Conservation (phyloP, 2,113 vertebrate species). For the Azemiops feae region DNA sequence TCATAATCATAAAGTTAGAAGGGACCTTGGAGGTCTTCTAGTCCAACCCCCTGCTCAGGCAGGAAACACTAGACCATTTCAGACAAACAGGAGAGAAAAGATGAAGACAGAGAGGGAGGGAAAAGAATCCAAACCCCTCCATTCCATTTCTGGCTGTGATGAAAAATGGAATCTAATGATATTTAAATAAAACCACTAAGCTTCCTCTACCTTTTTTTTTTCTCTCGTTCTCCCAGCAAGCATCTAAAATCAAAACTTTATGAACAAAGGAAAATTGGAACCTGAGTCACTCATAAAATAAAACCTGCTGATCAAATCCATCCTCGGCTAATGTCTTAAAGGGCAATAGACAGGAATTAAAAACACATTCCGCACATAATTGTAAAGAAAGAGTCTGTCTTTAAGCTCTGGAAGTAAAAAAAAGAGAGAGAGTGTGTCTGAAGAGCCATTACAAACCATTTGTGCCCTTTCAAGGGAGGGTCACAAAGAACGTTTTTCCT, state of each 20-base stretch:
- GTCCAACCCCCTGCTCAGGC: no score
- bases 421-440: neutral
- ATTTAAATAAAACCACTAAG: neutral
- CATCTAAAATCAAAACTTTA: constrained; percentile 3
- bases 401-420: neutral
- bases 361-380: constrained; percentile 46
- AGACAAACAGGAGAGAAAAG: neutral
- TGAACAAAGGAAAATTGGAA: neutral
- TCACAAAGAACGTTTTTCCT: neutral
- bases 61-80: no score
- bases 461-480: neutral
- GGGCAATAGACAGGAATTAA: constrained; percentile 42
- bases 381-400: neutral
- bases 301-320: constrained; percentile 26
- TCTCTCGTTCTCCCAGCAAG: rapidly evolving
- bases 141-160: neutral
- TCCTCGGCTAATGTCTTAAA: constrained; percentile 41
- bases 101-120: no score
- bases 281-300: constrained; percentile 24
- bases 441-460: neutral
- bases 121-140: neutral
- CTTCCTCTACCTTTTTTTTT: neutral
- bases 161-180: neutral
- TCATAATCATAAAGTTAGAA: no score
- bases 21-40: no score